Percentiles rank a stretch among this genome's conserved stretches.
These are phyloP conservation scores for Bombylius discolor DNA, from an alignment of 2,888 invertebrate genomes.

Conservation along the genomic window DNA sequence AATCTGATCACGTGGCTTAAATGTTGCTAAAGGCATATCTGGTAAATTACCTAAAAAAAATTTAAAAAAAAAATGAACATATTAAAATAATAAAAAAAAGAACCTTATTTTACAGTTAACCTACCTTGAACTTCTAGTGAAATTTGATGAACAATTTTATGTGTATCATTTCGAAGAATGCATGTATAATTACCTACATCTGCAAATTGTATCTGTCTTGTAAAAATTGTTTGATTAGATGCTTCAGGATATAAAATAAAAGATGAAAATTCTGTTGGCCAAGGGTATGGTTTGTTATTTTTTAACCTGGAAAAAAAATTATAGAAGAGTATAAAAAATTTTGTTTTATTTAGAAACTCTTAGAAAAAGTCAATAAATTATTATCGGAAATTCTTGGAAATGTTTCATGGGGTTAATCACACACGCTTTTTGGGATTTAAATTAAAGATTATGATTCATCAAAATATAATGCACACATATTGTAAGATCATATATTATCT, in stretches of 20 bases:
- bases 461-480: too few species aligned
- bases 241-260: conserved; percentile 64
- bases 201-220: conserved; percentile 45
- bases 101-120: conserved; percentile 18
- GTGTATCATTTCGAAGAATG: conserved; percentile 56
- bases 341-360: too few species aligned
- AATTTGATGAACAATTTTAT: conserved; percentile 49
- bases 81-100: background rate
- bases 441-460: too few species aligned
- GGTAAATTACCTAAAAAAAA: conserved; percentile 47
- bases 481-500: too few species aligned
- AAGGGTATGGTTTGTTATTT: conserved; percentile 60
- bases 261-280: conserved; percentile 57
- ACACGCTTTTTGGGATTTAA: too few species aligned
- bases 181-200: conserved; percentile 67
- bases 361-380: too few species aligned
- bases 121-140: conserved; percentile 54
- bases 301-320: conserved; percentile 49
- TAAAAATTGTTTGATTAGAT: conserved; percentile 66
- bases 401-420: too few species aligned
- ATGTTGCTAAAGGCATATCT: conserved; percentile 51
- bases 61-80: background rate
- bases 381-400: too few species aligned
- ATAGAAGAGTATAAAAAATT: too few species aligned
- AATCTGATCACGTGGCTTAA: conserved; percentile 51